Percentiles rank a stretch among this genome's conserved stretches.
These are phyloP conservation scores for Vanessa tameamea DNA, from an alignment of 1,140 invertebrate species.

Conservation along the genomic window DNA sequence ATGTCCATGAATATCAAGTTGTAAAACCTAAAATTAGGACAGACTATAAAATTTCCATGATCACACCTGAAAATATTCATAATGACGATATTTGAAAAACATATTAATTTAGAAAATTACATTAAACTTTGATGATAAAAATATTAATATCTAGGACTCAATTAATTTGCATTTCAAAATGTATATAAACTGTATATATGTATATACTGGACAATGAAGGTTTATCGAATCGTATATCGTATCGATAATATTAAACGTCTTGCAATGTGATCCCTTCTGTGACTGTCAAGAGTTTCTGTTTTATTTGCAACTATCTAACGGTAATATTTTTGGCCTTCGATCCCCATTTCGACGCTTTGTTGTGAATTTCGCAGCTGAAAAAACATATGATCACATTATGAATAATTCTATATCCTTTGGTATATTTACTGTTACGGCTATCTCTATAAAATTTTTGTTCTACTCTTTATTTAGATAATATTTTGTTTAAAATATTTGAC, in stretches of 20 bases:
- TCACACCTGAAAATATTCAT: not conserved
- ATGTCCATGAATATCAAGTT: constrained; percentile 10
- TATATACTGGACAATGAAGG: too few relatives aligned
- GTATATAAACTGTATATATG: too few relatives aligned
- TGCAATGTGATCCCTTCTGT: constrained; percentile 1
- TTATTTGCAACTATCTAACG: constrained; percentile 14
- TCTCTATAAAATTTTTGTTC: too few relatives aligned
- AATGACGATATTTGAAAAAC: not conserved
- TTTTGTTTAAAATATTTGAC: too few relatives aligned
- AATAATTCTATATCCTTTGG: not conserved
- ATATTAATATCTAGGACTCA: too few relatives aligned
- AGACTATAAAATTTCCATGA: constrained; percentile 2
- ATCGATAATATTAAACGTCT: constrained; percentile 1
- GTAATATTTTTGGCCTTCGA: constrained; percentile 21
- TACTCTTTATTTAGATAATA: too few relatives aligned
- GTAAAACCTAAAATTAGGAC: constrained; percentile 1
- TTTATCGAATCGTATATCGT: not conserved
- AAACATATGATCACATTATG: not conserved
- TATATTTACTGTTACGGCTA: not conserved
- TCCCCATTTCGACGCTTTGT: not conserved
- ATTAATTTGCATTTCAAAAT: too few relatives aligned
- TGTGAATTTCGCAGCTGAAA: constrained; percentile 8
- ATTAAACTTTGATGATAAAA: too few relatives aligned
- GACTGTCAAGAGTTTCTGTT: constrained; percentile 17
- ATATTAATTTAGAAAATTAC: too few relatives aligned